phyloP scores from a whole-genome alignment of 2,113 vertebrate genomes.

The Engystomops pustulosus region DNA sequence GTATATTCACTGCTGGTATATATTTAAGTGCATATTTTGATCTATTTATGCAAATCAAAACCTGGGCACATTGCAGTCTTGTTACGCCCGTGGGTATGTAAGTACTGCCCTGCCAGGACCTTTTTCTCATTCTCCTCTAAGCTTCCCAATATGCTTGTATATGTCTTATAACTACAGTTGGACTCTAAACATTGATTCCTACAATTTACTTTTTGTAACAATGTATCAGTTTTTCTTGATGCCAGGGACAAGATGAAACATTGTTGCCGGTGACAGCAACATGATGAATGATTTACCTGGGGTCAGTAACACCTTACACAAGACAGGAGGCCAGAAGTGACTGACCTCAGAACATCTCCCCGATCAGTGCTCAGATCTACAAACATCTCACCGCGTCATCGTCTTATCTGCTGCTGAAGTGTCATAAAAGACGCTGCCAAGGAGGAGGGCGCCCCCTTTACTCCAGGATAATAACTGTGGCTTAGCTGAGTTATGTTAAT shows the following conservation, averaged over 20 bases:
- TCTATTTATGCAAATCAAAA: no score
- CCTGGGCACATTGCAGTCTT: no score
- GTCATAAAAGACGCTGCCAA: neutral
- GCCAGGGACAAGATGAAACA: neutral
- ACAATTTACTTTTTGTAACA: neutral
- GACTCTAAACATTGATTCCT: neutral
- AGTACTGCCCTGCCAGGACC: neutral
- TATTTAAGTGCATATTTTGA: no score
- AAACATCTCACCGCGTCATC: neutral
- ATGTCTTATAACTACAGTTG: no score
- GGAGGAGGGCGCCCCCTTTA: neutral
- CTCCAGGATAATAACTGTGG: no score
- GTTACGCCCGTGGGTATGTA: no score
- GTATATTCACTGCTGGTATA: no score
- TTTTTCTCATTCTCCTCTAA: neutral
- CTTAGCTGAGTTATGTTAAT: neutral
- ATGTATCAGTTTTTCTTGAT: neutral
- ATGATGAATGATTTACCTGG: conserved; percentile 12
- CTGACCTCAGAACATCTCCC: neutral
- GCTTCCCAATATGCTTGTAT: neutral
- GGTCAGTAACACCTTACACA: neutral
- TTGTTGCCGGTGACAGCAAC: neutral
- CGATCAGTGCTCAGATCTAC: neutral
- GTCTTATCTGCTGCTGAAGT: neutral
- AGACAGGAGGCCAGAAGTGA: neutral